Conservation (phyloP, 2,113 vertebrate species). For the human (Homo sapiens) region GRCh38 chr14:56513501-56514000, state of each 20-base stretch:
- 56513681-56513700: background rate
- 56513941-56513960: slow-evolving; percentile 95
- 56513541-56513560: background rate
- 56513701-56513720: background rate
- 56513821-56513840: slow-evolving; percentile 90
- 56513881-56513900: slow-evolving; percentile 97
- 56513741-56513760: slow-evolving; percentile 35
- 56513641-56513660: background rate
- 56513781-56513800: background rate
- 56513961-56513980: slow-evolving; percentile 96
- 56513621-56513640: background rate
- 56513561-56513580: background rate
- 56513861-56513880: slow-evolving; percentile 96
- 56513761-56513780: background rate
- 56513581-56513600: background rate
- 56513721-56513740: slow-evolving; percentile 46
- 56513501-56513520: background rate
- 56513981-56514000: slow-evolving; percentile 92
- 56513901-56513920: slow-evolving; percentile 90
- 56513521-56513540: background rate
- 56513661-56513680: background rate
- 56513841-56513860: slow-evolving; percentile 91
- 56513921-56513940: slow-evolving; percentile 94
- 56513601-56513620: fast-evolving
- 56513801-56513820: slow-evolving; percentile 79